Conservation (phyloP, 2,888 invertebrate species). For the Phalangium opilio region DNA sequence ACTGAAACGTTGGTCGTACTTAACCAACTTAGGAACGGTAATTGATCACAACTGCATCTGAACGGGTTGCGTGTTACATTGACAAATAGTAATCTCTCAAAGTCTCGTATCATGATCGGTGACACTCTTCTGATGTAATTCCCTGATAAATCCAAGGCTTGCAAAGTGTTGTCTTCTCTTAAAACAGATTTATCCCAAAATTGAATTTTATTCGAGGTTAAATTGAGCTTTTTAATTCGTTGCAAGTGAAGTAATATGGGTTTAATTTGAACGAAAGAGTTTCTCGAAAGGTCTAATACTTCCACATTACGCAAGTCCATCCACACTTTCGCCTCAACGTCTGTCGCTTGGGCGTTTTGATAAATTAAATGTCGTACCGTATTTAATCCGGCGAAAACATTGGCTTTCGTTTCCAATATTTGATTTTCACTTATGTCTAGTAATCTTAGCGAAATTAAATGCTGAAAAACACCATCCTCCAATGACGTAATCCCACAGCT, state of each 20-base stretch:
- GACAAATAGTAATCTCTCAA: slow-evolving; percentile 3
- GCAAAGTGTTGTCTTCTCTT: slow-evolving; percentile 3
- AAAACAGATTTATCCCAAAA: slow-evolving; percentile 8
- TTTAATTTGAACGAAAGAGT: slow-evolving; percentile 3
- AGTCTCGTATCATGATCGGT: slow-evolving; percentile 6
- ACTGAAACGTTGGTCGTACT: slow-evolving; percentile 1
- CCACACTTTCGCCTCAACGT: slow-evolving; percentile 1
- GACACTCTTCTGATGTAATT: background rate
- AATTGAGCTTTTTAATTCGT: slow-evolving; percentile 8
- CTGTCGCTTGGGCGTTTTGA: background rate
- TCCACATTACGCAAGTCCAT: slow-evolving; percentile 5
- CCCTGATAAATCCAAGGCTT: slow-evolving; percentile 1
- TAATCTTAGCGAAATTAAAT: slow-evolving; percentile 7
- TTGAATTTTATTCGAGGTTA: slow-evolving; percentile 9
- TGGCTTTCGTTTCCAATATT: slow-evolving; percentile 9
- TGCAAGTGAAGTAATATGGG: slow-evolving; percentile 8
- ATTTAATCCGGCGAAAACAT: slow-evolving; percentile 3
- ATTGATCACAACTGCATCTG: background rate
- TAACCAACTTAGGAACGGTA: slow-evolving; percentile 1
- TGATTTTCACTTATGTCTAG: slow-evolving; percentile 13
- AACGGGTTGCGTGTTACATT: slow-evolving; percentile 5
- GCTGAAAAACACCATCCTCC: slow-evolving; percentile 9
- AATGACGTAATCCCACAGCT: slow-evolving; percentile 6
- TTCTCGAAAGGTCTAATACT: slow-evolving; percentile 8
- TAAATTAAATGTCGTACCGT: background rate